Percentiles rank a stretch among this genome's conserved stretches.
Evolutionary conservation across 2,888 invertebrate genomes (phyloP).

Genomic region (Aphidius colemani): DNA sequence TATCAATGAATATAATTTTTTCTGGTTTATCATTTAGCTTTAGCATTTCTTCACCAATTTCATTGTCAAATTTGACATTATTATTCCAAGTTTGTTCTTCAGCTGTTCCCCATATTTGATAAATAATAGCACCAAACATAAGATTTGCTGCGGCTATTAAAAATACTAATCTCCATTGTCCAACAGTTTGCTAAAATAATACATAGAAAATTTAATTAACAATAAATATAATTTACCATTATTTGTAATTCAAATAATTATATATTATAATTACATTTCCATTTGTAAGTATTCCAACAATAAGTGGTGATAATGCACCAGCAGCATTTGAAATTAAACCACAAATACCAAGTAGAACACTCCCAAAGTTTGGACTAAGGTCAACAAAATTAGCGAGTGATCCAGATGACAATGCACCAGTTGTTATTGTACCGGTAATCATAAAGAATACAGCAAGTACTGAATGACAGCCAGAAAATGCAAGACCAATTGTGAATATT

Average conservation of each 20-base stretch:
- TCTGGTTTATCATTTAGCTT: conserved; percentile 28
- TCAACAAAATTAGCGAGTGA: conserved; percentile 71
- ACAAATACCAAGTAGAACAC: conserved; percentile 66
- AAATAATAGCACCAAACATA: conserved; percentile 41
- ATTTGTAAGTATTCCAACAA: conserved; percentile 68
- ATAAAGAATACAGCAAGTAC: conserved; percentile 66
- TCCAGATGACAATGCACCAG: conserved; percentile 72
- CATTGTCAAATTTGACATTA: conserved; percentile 12
- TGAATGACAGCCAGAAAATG: conserved; percentile 69
- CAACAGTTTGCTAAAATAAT: conserved; percentile 53
- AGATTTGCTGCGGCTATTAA: conserved; percentile 51
- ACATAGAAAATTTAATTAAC: conserved; percentile 14
- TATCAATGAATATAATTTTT: conserved; percentile 13
- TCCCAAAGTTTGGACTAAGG: conserved; percentile 68
- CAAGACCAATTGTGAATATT: conserved; percentile 65
- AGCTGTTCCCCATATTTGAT: conserved; percentile 49
- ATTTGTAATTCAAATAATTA: background rate
- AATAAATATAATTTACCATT: background rate
- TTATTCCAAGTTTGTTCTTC: conserved; percentile 54
- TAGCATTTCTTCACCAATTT: conserved; percentile 41
- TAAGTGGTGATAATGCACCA: conserved; percentile 68
- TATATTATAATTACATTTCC: conserved; percentile 62
- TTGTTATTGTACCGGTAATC: conserved; percentile 67
- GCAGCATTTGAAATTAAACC: conserved; percentile 65
- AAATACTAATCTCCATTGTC: conserved; percentile 54